Evolutionary conservation across 2,888 invertebrate species (phyloP).

Genomic region (Callyntrura guangdongensis): DNA sequence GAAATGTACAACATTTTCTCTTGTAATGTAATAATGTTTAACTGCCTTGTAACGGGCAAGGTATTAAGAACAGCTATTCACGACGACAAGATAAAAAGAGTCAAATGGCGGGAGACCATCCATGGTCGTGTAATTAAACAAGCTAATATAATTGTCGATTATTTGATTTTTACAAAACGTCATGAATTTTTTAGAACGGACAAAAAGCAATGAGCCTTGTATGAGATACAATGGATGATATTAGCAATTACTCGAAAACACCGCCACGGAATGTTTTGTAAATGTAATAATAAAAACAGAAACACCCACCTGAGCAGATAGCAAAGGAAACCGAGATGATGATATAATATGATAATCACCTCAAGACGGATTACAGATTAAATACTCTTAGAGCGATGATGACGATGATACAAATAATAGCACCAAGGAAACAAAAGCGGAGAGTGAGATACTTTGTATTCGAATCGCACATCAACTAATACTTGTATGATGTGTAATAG

Average conservation of each 20-base stretch:
- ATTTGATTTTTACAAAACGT: slow-evolving; percentile 12
- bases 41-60: background rate
- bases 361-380: slow-evolving; percentile 51
- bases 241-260: slow-evolving; percentile 37
- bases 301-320: slow-evolving; percentile 37
- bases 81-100: background rate
- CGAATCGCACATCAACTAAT: slow-evolving; percentile 31
- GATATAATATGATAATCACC: slow-evolving; percentile 52
- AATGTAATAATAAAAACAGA: slow-evolving; percentile 49
- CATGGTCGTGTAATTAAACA: slow-evolving; percentile 40
- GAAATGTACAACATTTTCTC: slow-evolving; percentile 27
- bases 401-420: slow-evolving; percentile 7
- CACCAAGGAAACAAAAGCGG: background rate
- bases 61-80: background rate
- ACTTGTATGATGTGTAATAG: slow-evolving; percentile 1
- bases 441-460: slow-evolving; percentile 49
- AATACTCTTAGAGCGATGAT: slow-evolving; percentile 39
- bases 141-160: slow-evolving; percentile 51
- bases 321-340: slow-evolving; percentile 50
- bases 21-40: background rate
- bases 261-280: slow-evolving; percentile 27
- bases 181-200: slow-evolving; percentile 53
- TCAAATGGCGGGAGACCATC: background rate
- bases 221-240: background rate
- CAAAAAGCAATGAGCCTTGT: slow-evolving; percentile 11